phyloP scores from a whole-genome alignment of 2,888 invertebrate genomes.

The Hemicrepidius hirtus region DNA sequence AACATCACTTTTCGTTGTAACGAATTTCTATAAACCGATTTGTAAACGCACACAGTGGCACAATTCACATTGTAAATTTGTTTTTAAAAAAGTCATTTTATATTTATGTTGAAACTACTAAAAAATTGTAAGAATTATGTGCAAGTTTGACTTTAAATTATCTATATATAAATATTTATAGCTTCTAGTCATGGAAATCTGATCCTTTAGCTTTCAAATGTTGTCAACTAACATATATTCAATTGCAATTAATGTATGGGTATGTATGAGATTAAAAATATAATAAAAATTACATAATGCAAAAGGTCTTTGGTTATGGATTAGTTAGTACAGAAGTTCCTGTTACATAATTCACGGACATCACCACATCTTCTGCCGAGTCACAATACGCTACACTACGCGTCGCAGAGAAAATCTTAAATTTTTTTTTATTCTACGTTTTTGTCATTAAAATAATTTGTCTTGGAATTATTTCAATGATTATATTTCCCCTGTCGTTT shows the following conservation, averaged over 20 bases:
- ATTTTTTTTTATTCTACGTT: no score
- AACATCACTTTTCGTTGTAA: constrained; percentile 12
- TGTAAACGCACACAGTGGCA: constrained; percentile 60
- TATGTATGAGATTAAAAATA: constrained; percentile 73
- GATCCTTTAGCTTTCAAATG: constrained; percentile 71
- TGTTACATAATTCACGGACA: no score
- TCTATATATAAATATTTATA: constrained; percentile 64
- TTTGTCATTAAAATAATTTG: no score
- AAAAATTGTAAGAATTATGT: constrained; percentile 65
- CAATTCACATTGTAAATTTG: constrained; percentile 55
- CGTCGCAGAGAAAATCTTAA: no score
- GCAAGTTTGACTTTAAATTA: constrained; percentile 68
- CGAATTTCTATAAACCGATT: constrained; percentile 13
- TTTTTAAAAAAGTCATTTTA: constrained; percentile 62
- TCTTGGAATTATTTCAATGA: no score
- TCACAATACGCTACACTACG: no score
- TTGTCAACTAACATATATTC: constrained; percentile 71
- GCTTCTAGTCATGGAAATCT: constrained; percentile 65
- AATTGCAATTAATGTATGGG: constrained; percentile 74
- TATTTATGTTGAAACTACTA: constrained; percentile 65
- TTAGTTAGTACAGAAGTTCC: background rate
- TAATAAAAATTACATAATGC: constrained; percentile 25
- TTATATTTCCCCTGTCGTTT: no score
- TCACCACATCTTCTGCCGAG: no score
- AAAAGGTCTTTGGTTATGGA: background rate